Percentiles rank a stretch among this genome's conserved stretches.
These are phyloP conservation scores for Philotrypesis tridentata DNA, from an alignment of 1,140 invertebrate species.

Conservation along the genomic window DNA sequence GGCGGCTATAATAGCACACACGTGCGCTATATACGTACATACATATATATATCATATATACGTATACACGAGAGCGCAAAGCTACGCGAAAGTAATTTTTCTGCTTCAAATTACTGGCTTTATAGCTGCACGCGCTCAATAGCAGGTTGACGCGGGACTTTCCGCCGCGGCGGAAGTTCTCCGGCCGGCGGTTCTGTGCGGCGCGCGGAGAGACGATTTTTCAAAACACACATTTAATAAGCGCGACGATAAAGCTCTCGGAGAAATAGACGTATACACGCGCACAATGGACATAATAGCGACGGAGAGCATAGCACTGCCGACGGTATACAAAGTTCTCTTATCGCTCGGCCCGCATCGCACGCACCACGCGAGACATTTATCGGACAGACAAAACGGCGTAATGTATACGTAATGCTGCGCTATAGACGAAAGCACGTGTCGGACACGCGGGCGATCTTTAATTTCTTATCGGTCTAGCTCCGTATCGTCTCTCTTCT, in stretches of 20 bases:
- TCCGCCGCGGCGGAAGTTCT: too few relatives aligned
- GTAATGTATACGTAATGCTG: not conserved
- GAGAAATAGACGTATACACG: not conserved
- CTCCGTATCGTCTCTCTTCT: not conserved
- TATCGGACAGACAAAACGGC: too few relatives aligned
- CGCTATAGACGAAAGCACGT: not conserved
- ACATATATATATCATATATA: too few relatives aligned
- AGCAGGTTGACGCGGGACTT: too few relatives aligned
- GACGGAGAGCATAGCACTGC: conserved; percentile 5
- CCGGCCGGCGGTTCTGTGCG: too few relatives aligned
- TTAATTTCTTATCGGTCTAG: not conserved
- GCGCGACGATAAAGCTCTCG: too few relatives aligned
- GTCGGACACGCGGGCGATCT: not conserved
- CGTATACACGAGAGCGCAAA: not conserved
- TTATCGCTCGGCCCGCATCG: not conserved
- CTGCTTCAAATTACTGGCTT: not conserved
- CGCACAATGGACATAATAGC: conserved; percentile 21
- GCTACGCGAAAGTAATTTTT: not conserved
- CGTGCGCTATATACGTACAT: too few relatives aligned
- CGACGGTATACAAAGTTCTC: conserved; percentile 2
- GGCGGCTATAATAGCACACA: not conserved
- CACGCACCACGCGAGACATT: not conserved
- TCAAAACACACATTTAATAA: not conserved
- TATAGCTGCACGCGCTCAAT: not conserved
- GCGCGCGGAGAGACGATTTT: too few relatives aligned